Evolutionary conservation across 2,113 vertebrate species (phyloP).

Genomic region (Eleginops maclovinus): DNA sequence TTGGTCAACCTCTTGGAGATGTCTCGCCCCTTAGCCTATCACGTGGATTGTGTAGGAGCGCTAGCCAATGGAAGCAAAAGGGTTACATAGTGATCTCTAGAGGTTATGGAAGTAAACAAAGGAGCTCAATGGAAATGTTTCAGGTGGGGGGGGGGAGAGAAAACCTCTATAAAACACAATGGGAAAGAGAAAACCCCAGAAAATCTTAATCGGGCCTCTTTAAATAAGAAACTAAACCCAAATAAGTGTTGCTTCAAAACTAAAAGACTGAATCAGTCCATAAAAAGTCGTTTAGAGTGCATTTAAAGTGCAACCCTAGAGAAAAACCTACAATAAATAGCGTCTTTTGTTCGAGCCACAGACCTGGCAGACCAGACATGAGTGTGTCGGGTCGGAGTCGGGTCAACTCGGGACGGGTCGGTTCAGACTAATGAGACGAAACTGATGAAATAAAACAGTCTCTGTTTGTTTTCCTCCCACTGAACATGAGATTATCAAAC

Average conservation of each 20-base stretch:
- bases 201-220: too few relatives aligned
- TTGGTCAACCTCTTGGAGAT: too few relatives aligned
- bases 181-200: too few relatives aligned
- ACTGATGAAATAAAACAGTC: constrained; percentile 45
- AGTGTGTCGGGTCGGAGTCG: not conserved
- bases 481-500: constrained; percentile 47
- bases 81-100: too few relatives aligned
- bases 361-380: constrained; percentile 18
- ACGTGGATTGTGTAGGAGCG: too few relatives aligned
- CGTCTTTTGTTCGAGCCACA: constrained; percentile 30
- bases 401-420: not conserved
- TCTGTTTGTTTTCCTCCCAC: constrained; percentile 56
- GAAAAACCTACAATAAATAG: not conserved
- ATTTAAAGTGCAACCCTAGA: not conserved
- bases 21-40: too few relatives aligned
- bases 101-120: too few relatives aligned
- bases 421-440: constrained; percentile 29
- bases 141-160: too few relatives aligned
- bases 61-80: too few relatives aligned
- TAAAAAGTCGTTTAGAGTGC: not conserved
- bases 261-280: not conserved
- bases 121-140: too few relatives aligned
- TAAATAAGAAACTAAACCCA: not conserved
- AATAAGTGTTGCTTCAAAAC: too few relatives aligned
- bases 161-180: too few relatives aligned